Percentiles rank a stretch among this genome's conserved stretches.
Conservation (phyloP, 2,888 invertebrate species). For the Muschampia staudingeri region DNA sequence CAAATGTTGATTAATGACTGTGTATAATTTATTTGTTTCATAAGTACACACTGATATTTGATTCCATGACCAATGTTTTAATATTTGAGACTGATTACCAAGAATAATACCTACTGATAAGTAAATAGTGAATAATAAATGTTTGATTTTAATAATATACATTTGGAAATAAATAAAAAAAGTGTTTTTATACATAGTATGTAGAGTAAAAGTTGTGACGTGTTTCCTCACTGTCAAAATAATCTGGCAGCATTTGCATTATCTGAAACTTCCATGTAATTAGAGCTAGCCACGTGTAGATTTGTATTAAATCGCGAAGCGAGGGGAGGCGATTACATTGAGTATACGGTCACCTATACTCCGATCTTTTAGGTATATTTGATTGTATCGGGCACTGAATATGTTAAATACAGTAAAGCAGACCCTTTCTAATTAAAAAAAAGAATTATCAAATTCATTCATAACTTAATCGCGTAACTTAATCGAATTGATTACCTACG, state of each 20-base stretch:
- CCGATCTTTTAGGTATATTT: conserved; percentile 19
- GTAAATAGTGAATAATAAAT: conserved; percentile 19
- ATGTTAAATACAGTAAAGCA: conserved; percentile 19
- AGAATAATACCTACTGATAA: conserved; percentile 19
- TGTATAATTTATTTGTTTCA: conserved; percentile 19
- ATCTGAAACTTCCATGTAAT: conserved; percentile 19
- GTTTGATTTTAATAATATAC: conserved; percentile 19
- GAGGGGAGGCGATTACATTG: conserved; percentile 19
- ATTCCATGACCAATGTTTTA: conserved; percentile 19
- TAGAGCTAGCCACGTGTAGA: conserved; percentile 19
- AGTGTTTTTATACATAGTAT: conserved; percentile 19
- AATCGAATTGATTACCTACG: conserved; percentile 19
- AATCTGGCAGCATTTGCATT: conserved; percentile 19
- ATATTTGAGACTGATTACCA: conserved; percentile 17
- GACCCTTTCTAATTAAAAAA: conserved; percentile 19
- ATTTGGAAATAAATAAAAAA: conserved; percentile 19
- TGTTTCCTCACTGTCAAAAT: conserved; percentile 19
- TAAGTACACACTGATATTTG: conserved; percentile 17
- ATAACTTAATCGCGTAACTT: conserved; percentile 19
- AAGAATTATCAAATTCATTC: conserved; percentile 19
- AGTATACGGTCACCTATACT: conserved; percentile 19
- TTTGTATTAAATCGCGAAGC: conserved; percentile 19
- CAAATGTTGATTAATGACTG: conserved; percentile 19
- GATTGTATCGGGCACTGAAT: conserved; percentile 19
- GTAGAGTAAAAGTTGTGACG: conserved; percentile 19